Evolutionary conservation across 2,113 vertebrate species (phyloP).

Genomic region (Columbina picui): DNA sequence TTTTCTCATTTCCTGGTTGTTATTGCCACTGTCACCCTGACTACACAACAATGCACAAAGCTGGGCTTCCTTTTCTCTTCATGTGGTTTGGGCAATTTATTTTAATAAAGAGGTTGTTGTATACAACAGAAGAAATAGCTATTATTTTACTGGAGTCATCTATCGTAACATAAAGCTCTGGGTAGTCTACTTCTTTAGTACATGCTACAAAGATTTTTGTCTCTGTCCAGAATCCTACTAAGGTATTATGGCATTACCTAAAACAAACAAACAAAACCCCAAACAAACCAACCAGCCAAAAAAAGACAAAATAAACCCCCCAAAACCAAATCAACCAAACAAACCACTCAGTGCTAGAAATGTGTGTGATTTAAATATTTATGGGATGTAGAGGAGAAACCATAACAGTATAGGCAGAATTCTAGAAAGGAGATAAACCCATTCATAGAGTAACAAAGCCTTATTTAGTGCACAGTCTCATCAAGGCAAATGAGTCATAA

Average conservation of each 20-base stretch:
- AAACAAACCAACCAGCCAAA: no score
- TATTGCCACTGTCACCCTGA: not conserved
- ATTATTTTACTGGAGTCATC: not conserved
- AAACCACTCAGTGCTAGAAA: not conserved
- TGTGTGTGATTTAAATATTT: not conserved
- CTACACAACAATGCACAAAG: not conserved
- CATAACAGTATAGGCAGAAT: not conserved
- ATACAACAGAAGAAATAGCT: not conserved
- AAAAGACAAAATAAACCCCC: no score
- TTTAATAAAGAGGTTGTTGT: not conserved
- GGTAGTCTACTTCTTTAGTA: not conserved
- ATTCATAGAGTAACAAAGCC: not conserved
- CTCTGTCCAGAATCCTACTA: not conserved
- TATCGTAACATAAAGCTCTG: not conserved
- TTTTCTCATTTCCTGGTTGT: not conserved
- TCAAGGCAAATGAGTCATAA: constrained; percentile 20
- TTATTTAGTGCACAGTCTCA: not conserved
- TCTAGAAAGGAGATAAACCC: not conserved
- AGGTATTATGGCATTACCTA: not conserved
- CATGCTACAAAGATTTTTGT: not conserved
- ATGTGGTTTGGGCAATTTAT: not conserved
- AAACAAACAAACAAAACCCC: not conserved
- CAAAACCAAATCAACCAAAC: no score
- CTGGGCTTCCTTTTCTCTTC: not conserved
- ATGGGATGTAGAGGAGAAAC: not conserved